Conservation (phyloP, 2,888 invertebrate genomes). For the Lomographa bimaculata region DNA sequence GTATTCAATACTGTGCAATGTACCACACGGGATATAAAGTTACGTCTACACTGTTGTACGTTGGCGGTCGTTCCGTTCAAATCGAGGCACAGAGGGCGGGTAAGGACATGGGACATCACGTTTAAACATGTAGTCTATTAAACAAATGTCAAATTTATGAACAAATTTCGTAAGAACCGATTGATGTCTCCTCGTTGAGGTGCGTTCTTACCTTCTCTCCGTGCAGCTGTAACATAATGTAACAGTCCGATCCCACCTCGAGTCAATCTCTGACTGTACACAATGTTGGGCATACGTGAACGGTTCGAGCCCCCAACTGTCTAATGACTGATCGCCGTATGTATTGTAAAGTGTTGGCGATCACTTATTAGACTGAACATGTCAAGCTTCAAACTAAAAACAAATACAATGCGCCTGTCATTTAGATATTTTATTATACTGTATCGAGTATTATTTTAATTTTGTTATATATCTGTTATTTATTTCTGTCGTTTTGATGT, state of each 20-base stretch:
- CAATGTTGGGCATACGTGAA: conserved; percentile 6
- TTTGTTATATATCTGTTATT: conserved; percentile 30
- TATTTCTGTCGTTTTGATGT: conserved; percentile 24
- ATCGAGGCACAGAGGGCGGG: too few relatives aligned
- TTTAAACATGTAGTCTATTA: too few relatives aligned
- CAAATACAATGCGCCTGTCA: conserved; percentile 35
- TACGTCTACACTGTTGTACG: conserved; percentile 65
- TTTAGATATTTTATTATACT: conserved; percentile 24
- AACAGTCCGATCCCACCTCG: conserved; percentile 19
- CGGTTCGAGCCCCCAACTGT: conserved; percentile 2
- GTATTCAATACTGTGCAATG: conserved; percentile 63
- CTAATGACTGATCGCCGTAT: conserved; percentile 12
- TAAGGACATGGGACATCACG: too few relatives aligned
- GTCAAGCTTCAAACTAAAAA: conserved; percentile 28
- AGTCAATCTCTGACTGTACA: conserved; percentile 5
- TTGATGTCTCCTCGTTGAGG: too few relatives aligned
- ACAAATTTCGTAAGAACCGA: too few relatives aligned
- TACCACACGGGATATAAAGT: conserved; percentile 45
- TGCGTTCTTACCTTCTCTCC: conserved; percentile 9
- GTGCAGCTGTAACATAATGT: too few relatives aligned
- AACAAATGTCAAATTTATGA: too few relatives aligned
- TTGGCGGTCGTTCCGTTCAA: conserved; percentile 29
- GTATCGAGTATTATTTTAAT: too few relatives aligned
- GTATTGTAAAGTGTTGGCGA: conserved; percentile 12
- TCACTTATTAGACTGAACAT: conserved; percentile 28